Base-by-base conservation (phyloP, 2,888 invertebrate species). In the Polylopha cassiicola region DNA sequence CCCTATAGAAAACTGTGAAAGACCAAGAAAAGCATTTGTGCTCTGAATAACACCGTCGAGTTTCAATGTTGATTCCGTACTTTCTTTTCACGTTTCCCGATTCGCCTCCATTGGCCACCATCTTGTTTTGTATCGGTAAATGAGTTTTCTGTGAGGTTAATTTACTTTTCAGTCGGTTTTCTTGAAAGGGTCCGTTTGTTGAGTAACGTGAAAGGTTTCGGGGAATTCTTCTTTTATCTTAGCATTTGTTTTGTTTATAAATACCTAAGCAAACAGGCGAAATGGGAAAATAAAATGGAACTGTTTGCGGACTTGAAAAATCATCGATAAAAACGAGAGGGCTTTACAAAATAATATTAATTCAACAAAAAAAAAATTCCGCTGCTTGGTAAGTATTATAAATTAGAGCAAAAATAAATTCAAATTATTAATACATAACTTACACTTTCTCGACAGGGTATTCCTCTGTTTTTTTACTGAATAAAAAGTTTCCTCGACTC, bases 1-100 rank as follows among this genome's bases (percentile, higher is more conserved):
- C 79, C 62, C 77, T 70, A 81, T 84, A 81, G 81, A 84, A 84
- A 82, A 65, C 74, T 63, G 68, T 85, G 84, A 84, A 85, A 76
- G 77, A 70, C 73, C 71, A 84, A 81, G 82, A 84, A 82, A 85
- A 81, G 78, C 80, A 74, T 81, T 85, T 85, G 82, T 82, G 80
- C 41, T 16, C 28, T 29, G 39, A 29, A 39, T 39, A 41, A 38
- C 37, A 38, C 37, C 24, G 36, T 34, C 56, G 49, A 41, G 57
- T 57, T 62, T 61, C 66, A 65, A 65, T 58, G 66, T 70, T 73
- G 72, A 73, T 73, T 74, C 72, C 62, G 61, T 63, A 58, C 67
- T 79, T 80, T 80, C 78, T 77, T 67, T 59, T 53, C 58, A 56
- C 56, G 70, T 79, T 77, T 78, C 71, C 71, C 77, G 72, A 79